Conservation (phyloP, 2,888 invertebrate genomes). For the Dione vanillae region DNA sequence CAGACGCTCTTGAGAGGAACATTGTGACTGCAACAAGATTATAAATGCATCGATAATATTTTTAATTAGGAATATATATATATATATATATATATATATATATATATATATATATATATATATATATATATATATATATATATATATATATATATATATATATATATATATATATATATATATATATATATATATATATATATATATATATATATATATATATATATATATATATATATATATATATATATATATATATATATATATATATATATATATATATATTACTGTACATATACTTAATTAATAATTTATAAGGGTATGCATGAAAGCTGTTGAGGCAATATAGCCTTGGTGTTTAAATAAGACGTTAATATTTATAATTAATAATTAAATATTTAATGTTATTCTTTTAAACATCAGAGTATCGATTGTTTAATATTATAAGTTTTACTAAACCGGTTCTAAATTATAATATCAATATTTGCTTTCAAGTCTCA, state of each 20-base stretch:
- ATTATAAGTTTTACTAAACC: not conserved
- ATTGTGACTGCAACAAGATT: slow-evolving; percentile 92
- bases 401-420: slow-evolving; percentile 5
- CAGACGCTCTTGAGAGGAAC: slow-evolving; percentile 98
- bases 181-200: too few species aligned
- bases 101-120: too few species aligned
- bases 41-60: not conserved
- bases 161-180: too few species aligned
- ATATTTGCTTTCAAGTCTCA: not conserved
- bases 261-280: too few species aligned
- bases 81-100: too few species aligned
- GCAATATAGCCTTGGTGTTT: not conserved
- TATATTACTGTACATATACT: too few species aligned
- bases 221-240: too few species aligned
- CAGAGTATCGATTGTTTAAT: not conserved
- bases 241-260: too few species aligned
- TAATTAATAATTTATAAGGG: not conserved
- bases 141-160: too few species aligned
- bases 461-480: not conserved
- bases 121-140: too few species aligned
- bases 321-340: not conserved
- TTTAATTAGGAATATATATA: too few species aligned
- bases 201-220: too few species aligned
- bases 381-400: not conserved
- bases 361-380: not conserved